Percentiles rank a stretch among this genome's conserved stretches.
These are phyloP conservation scores for Haplotaxodon microlepis DNA, from an alignment of 2,113 vertebrate genomes.

Conservation along the genomic window DNA sequence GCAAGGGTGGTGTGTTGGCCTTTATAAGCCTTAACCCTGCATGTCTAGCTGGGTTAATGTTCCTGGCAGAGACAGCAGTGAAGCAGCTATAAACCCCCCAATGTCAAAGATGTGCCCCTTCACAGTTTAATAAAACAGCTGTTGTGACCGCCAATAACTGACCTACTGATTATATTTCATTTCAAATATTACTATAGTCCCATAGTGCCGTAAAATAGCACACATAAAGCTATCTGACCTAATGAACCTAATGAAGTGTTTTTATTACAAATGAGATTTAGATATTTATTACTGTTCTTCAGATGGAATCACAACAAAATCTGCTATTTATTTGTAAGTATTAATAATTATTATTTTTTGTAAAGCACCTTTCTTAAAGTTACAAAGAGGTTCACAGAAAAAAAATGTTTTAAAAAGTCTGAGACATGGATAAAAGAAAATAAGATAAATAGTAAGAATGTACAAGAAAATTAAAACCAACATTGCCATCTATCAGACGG, in stretches of 20 bases:
- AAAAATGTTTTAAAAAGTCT: not conserved
- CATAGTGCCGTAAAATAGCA: not conserved
- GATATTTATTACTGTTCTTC: not conserved
- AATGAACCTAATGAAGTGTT: not conserved
- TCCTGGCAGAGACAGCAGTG: not conserved
- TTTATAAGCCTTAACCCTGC: conserved; percentile 27
- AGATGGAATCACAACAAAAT: not conserved
- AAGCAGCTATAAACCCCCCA: not conserved
- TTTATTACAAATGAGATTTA: not conserved
- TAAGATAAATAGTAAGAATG: not conserved
- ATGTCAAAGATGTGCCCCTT: not conserved
- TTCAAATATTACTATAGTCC: not conserved
- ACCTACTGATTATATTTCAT: conserved; percentile 3
- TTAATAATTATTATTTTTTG: not conserved
- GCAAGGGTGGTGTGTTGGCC: conserved; percentile 8
- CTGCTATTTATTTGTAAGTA: not conserved
- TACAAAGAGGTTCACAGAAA: not conserved
- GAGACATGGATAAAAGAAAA: not conserved
- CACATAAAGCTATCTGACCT: not conserved
- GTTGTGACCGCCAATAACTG: not conserved
- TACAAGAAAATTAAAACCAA: not conserved
- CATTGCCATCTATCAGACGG: not conserved
- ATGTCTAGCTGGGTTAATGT: not conserved
- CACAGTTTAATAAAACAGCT: not conserved
- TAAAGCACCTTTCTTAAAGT: not conserved